Base-by-base conservation (phyloP, 35 echinoderm and acorn worm species). In the Eucidaris tribuloides region DNA sequence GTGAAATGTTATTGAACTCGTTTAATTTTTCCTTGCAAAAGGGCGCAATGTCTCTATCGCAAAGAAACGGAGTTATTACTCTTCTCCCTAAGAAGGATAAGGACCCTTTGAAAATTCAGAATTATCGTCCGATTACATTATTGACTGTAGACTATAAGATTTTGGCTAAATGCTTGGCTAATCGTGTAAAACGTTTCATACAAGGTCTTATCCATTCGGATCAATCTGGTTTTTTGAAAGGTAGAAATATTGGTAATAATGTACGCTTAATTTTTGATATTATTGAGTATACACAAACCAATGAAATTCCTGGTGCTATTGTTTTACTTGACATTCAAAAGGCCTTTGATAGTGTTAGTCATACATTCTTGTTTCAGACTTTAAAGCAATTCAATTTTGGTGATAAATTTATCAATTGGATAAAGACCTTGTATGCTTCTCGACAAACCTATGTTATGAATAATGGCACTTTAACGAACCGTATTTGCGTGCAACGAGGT, bases 221-320 rank as follows among this genome's bases (percentile, higher is more conserved):
- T 62, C 59, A 62, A 24, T 62, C 59, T 29, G 59, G 59, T 24
- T 62, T 62, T 62, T 62, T 62, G 27, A 62, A 62, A 62, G 59
- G 59, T 14, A 62, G 59, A 62, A 9, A 62, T 24, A 62, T 9
- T 9, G 59, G 59, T 62, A 20, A 5, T 9, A 62, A 62, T 62
- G 28, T 62, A 14, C 59, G 59, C 6, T 24, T 62, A 9, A 62
- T 62, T 62, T 62, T 62, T 11, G 59, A 62, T 24, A 27, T 62
- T 6, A 62, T 62, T 62, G 59, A 62, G 28, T 24, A 62, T 62
- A 24, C 59, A 9, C 11, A 62, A 6, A 5, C 6, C 11, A 62
- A 62, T 62, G 23, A 62, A 11, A 6, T 62, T 62, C 59, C 59
- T 9, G 59, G 59, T 6, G 6, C 28, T 6, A 62, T 62, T 29